phyloP scores from a whole-genome alignment of 53 echinoderm and acorn worm genomes.

The Henricia sp. region DNA sequence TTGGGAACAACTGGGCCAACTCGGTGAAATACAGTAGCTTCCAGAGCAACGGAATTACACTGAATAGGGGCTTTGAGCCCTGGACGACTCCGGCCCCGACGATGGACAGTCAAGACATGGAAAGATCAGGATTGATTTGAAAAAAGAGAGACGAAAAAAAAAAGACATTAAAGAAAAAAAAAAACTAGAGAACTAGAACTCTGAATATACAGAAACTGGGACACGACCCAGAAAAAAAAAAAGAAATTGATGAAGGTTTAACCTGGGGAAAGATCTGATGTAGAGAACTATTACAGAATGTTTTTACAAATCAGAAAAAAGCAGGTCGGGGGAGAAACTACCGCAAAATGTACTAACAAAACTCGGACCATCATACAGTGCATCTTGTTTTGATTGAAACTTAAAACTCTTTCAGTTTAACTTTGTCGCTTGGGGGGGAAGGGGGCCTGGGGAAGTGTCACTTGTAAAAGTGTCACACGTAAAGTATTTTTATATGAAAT shows the following conservation, averaged over 20 bases:
- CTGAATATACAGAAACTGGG: conserved; percentile 42
- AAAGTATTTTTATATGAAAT: too few relatives aligned
- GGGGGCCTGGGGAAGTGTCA: too few relatives aligned
- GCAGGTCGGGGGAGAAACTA: too few relatives aligned
- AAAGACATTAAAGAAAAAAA: not conserved
- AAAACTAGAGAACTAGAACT: conserved; percentile 58
- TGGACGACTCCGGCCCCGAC: conserved; percentile 10
- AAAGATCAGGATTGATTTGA: conserved; percentile 39
- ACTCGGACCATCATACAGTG: too few relatives aligned
- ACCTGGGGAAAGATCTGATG: conserved; percentile 27
- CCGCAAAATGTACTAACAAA: too few relatives aligned
- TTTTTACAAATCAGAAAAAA: too few relatives aligned
- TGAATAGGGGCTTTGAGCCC: conserved; percentile 20
- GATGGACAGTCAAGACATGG: conserved; percentile 43
- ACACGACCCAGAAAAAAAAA: conserved; percentile 57
- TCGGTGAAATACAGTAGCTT: conserved; percentile 42
- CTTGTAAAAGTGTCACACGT: too few relatives aligned
- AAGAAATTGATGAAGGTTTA: conserved; percentile 17
- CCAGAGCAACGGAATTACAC: conserved; percentile 52
- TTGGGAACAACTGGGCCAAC: conserved; percentile 32
- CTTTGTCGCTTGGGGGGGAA: too few relatives aligned
- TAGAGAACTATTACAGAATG: too few relatives aligned
- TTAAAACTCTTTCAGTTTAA: too few relatives aligned
- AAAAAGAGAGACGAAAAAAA: not conserved
- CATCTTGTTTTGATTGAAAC: too few relatives aligned